Conservation (phyloP, 2,888 invertebrate species). For the Ganaspis brasiliensis region DNA sequence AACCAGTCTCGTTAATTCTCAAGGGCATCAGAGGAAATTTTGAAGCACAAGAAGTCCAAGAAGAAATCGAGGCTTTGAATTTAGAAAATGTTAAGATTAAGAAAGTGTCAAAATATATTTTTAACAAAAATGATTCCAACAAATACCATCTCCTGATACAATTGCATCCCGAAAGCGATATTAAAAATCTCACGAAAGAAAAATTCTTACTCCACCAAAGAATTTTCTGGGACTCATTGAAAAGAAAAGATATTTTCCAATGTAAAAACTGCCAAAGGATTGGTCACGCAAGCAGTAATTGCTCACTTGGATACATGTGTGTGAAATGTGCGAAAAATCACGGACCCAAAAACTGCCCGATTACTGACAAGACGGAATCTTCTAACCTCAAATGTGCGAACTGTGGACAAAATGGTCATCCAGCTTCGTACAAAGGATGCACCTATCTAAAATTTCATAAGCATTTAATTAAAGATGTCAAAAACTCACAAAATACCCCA, state of each 20-base stretch:
- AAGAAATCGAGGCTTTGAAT: background rate
- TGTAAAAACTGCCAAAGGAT: constrained; percentile 50
- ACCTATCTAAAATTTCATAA: background rate
- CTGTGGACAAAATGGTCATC: background rate
- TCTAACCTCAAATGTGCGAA: background rate
- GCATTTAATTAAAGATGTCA: background rate
- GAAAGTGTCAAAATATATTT: background rate
- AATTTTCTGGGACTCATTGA: background rate
- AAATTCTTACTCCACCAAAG: background rate
- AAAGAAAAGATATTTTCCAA: background rate
- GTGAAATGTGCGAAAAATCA: constrained; percentile 44
- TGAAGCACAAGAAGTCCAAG: background rate
- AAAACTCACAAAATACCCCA: background rate
- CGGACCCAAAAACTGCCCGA: background rate
- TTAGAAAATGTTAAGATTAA: background rate
- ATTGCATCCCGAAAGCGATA: background rate
- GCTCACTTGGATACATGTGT: constrained; percentile 15
- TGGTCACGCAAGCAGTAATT: constrained; percentile 54
- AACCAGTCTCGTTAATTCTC: background rate
- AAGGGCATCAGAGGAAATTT: background rate
- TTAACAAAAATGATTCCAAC: background rate
- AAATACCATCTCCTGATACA: background rate
- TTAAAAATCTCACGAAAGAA: background rate
- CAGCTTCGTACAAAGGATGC: background rate
- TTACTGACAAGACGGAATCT: background rate